A percentile compares a stretch with the other conserved stretches of the same genome.
Evolutionary conservation across 2,113 vertebrate species (phyloP).

Genomic region (Axis porcinus): DNA sequence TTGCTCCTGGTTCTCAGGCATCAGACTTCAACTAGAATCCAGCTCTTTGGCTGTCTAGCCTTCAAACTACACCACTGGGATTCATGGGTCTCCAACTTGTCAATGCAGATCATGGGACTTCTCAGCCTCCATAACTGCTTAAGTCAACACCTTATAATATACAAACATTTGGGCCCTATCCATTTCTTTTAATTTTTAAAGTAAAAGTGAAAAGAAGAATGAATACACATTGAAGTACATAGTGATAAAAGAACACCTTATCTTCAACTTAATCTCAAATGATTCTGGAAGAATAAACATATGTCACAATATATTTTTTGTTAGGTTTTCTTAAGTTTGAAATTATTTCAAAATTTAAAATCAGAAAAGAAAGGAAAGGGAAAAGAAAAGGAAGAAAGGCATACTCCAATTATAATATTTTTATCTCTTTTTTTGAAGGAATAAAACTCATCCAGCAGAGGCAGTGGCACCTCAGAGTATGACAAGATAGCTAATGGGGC

Average conservation of each 20-base stretch:
- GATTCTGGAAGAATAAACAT: not conserved
- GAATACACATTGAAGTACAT: not conserved
- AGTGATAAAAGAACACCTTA: not conserved
- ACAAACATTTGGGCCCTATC: not conserved
- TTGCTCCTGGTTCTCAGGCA: not conserved
- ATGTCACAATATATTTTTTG: not conserved
- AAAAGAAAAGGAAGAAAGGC: not conserved
- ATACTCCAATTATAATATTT: constrained; percentile 34
- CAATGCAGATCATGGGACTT: not conserved
- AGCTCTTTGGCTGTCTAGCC: not conserved
- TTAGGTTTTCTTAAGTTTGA: not conserved
- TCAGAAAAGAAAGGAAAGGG: not conserved
- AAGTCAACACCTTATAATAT: not conserved
- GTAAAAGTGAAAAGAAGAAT: not conserved
- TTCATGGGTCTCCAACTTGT: not conserved
- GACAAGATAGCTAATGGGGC: constrained; percentile 45
- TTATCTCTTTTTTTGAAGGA: constrained; percentile 73
- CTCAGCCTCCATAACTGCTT: not conserved
- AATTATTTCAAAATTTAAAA: not conserved
- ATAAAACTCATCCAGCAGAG: constrained; percentile 66
- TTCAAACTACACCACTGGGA: not conserved
- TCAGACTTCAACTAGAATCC: not conserved
- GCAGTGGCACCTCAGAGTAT: constrained; percentile 38
- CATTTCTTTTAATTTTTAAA: not conserved
- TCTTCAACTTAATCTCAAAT: not conserved